Evolutionary conservation across 2,113 vertebrate species (phyloP).

Genomic region (Pollimyrus isidori): DNA sequence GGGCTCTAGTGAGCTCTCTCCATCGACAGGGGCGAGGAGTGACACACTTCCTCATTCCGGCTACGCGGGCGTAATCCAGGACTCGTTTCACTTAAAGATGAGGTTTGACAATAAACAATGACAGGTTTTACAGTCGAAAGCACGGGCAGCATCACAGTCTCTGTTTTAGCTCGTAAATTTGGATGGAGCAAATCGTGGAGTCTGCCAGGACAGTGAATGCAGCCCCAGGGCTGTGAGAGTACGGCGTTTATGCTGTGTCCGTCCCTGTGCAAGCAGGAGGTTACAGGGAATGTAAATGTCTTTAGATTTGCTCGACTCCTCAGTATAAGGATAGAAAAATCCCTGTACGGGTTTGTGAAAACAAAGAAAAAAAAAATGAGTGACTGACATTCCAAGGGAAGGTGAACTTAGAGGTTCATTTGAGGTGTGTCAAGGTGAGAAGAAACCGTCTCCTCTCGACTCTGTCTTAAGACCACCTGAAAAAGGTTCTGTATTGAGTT

Average conservation of each 20-base stretch:
- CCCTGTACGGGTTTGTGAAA: not conserved
- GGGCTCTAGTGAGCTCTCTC: not conserved
- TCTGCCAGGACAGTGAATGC: too few relatives aligned
- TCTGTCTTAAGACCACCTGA: conserved; percentile 35
- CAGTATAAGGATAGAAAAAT: not conserved
- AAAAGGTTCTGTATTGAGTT: conserved; percentile 23
- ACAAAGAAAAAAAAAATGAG: not conserved
- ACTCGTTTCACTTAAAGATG: not conserved
- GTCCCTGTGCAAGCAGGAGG: not conserved
- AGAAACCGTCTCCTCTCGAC: conserved; percentile 45
- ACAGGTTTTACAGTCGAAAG: not conserved
- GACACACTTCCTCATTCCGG: conserved; percentile 8
- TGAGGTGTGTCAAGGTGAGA: conserved; percentile 55
- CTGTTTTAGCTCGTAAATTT: not conserved
- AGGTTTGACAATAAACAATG: not conserved
- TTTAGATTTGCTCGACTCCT: not conserved
- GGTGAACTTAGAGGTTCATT: conserved; percentile 56
- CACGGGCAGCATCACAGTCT: not conserved
- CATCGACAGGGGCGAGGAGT: not conserved
- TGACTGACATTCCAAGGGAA: conserved; percentile 2
- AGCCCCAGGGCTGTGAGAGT: not conserved
- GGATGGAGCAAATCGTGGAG: not conserved
- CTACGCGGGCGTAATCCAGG: not conserved
- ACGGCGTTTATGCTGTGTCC: not conserved
- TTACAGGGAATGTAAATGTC: not conserved